Evolutionary conservation across 2,797 vertebrate genomes (phyloP).

Genomic region (Buphagus erythrorhynchus): DNA sequence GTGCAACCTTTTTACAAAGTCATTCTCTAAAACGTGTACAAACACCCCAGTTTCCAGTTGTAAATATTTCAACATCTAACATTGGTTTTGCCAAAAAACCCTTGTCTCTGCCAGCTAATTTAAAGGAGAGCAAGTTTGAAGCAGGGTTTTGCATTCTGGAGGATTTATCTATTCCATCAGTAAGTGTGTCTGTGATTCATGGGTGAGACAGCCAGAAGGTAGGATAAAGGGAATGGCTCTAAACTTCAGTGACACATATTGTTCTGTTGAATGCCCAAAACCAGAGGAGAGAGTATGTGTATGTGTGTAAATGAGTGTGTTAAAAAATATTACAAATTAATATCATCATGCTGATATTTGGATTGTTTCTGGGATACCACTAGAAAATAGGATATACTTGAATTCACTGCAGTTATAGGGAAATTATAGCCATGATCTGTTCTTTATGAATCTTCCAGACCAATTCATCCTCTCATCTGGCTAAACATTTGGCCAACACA

Average conservation of each 20-base stretch:
- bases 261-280: not conserved
- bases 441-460: not conserved
- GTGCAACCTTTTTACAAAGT: not conserved
- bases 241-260: slow-evolving; percentile 8
- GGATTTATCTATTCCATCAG: not conserved
- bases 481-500: not conserved
- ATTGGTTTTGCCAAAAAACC: not conserved
- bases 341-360: fast-evolving
- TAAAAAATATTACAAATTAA: not conserved
- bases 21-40: not conserved
- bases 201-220: not conserved
- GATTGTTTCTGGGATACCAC: not conserved
- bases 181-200: not conserved
- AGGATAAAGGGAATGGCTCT: slow-evolving; percentile 3
- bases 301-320: not conserved
- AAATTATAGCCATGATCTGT: not conserved
- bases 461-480: not conserved
- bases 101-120: not conserved
- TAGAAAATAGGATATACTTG: not conserved
- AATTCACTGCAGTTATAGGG: not conserved
- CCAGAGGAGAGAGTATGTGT: not conserved
- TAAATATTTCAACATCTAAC: not conserved
- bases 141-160: not conserved
- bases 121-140: not conserved
- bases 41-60: not conserved